phyloP scores from a whole-genome alignment of 1,140 invertebrate species.

The Pachypeltis micranthus region DNA sequence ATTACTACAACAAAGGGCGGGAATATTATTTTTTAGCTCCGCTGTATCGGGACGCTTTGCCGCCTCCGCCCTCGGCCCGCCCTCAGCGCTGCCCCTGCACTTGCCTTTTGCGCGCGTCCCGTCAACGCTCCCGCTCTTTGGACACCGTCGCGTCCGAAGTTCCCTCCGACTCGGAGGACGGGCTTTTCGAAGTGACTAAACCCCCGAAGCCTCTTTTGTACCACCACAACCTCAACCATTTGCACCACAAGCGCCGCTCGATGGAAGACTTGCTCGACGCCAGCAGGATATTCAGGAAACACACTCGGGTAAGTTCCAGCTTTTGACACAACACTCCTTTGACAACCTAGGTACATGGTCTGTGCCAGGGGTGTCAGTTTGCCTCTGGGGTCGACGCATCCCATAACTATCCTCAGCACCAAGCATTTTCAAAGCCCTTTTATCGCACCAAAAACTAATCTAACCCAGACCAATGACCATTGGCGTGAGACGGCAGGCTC shows the following conservation, averaged over 20 bases:
- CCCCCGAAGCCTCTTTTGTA: conserved; percentile 17
- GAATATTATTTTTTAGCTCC: conserved; percentile 58
- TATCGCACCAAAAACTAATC: too few species aligned
- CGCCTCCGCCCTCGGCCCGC: conserved; percentile 40
- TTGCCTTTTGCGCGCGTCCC: conserved; percentile 35
- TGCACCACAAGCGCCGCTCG: conserved; percentile 43
- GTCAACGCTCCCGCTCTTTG: conserved; percentile 49
- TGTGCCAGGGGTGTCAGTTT: too few species aligned
- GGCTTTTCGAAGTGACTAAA: neutral
- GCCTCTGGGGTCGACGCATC: too few species aligned
- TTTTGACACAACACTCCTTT: too few species aligned
- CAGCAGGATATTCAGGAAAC: conserved; percentile 6
- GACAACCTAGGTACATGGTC: too few species aligned
- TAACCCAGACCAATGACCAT: too few species aligned
- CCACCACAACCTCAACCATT: conserved; percentile 38
- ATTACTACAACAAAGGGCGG: conserved; percentile 45
- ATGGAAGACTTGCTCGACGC: conserved; percentile 51
- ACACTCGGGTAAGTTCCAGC: neutral
- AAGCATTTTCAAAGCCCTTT: too few species aligned
- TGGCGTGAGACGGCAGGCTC: too few species aligned
- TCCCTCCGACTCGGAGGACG: conserved; percentile 46
- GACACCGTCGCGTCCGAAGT: conserved; percentile 43
- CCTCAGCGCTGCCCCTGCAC: conserved; percentile 27
- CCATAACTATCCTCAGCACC: too few species aligned
- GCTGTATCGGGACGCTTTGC: conserved; percentile 49